Conservation (phyloP, 1,140 invertebrate species). For the Drosophila miranda region DNA sequence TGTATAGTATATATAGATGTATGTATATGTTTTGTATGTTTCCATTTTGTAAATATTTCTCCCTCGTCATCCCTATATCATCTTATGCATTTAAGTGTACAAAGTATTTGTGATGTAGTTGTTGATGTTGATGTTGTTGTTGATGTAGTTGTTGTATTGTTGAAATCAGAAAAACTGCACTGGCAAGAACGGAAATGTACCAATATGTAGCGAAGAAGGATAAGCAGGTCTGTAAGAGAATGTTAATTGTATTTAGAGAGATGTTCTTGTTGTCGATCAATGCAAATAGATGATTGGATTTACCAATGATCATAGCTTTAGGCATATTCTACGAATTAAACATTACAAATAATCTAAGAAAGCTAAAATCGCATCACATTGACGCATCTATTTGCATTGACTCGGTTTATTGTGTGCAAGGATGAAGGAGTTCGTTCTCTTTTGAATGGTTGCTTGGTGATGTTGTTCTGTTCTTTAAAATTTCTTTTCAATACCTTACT, state of each 20-base stretch:
- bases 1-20: slow-evolving; percentile 52
- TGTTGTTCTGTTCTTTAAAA: slow-evolving; percentile 21
- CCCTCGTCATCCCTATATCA: slow-evolving; percentile 26
- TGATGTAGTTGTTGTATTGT: slow-evolving; percentile 46
- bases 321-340: no score
- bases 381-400: slow-evolving; percentile 46
- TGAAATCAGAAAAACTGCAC: slow-evolving; percentile 75
- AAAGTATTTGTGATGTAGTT: slow-evolving; percentile 60
- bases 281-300: background rate
- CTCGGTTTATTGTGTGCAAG: slow-evolving; percentile 46
- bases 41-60: slow-evolving; percentile 70
- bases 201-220: slow-evolving; percentile 76
- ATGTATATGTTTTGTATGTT: slow-evolving; percentile 54
- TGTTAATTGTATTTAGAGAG: slow-evolving; percentile 65
- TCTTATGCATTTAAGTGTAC: slow-evolving; percentile 60
- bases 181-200: slow-evolving; percentile 78
- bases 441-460: slow-evolving; percentile 3
- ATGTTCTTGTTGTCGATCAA: slow-evolving; percentile 28
- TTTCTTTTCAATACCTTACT: slow-evolving; percentile 75
- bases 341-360: no score
- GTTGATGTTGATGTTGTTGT: slow-evolving; percentile 39
- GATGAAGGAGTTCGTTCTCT: slow-evolving; percentile 42
- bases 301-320: background rate
- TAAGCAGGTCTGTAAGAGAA: slow-evolving; percentile 79
- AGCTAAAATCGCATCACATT: no score